Percentiles rank a stretch among this genome's conserved stretches.
Conservation (phyloP, 2,888 invertebrate species). For the Linhomoeus sp. region DNA sequence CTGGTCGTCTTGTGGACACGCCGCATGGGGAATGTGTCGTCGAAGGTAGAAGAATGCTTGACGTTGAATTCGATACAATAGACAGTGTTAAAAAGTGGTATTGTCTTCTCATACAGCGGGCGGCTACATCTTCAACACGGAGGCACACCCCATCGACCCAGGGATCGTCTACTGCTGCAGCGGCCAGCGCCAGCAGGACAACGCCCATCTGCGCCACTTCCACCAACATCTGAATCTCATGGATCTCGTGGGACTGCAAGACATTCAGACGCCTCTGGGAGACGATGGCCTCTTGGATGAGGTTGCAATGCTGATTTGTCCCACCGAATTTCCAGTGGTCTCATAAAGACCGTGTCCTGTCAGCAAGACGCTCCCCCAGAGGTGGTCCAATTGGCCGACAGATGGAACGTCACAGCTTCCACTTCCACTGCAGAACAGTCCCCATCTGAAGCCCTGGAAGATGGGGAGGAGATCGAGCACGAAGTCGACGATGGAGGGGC, state of each 20-base stretch:
- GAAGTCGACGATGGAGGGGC: conserved; percentile 2
- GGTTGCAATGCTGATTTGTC: too few relatives aligned
- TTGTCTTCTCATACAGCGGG: conserved; percentile 30
- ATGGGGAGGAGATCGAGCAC: neutral
- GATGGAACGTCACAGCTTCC: neutral
- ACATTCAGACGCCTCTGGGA: too few relatives aligned
- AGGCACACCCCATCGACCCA: conserved; percentile 36
- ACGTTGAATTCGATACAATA: too few relatives aligned
- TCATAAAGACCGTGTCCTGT: too few relatives aligned
- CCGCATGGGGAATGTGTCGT: conserved; percentile 32
- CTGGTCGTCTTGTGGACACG: conserved; percentile 12
- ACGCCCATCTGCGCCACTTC: conserved; percentile 10
- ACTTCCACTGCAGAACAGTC: neutral
- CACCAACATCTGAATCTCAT: conserved; percentile 14
- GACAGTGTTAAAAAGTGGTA: too few relatives aligned
- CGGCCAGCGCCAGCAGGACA: conserved; percentile 10
- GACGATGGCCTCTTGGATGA: too few relatives aligned
- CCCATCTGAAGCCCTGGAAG: neutral
- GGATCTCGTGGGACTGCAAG: too few relatives aligned
- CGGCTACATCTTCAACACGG: conserved; percentile 38
- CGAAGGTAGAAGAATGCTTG: too few relatives aligned
- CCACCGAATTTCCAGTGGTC: too few relatives aligned
- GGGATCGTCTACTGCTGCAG: conserved; percentile 34
- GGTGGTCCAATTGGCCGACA: too few relatives aligned
- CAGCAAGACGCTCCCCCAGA: too few relatives aligned